Base-by-base conservation (phyloP, 2,113 vertebrate species). In the Capreolus pygargus region DNA sequence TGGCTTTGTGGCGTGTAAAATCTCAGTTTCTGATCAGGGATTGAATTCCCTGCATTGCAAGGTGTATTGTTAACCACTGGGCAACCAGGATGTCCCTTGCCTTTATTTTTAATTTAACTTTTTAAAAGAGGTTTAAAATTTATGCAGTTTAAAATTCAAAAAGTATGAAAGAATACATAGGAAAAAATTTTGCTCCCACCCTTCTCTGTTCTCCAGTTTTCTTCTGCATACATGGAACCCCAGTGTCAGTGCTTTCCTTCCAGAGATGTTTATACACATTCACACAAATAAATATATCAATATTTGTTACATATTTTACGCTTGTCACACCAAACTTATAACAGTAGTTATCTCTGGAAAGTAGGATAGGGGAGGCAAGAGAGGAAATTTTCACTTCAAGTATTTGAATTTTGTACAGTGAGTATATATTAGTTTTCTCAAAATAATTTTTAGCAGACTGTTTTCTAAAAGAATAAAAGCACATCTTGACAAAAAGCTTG, bases 401-500 rank as follows among this genome's bases (percentile, higher is more conserved):
- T 50, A 83, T 95, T 97, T 74, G 64, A 67, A 36, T 47, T 92
- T 92, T 92, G 2, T 92, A 85, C 27, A 95, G 43, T 70, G 30
- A 95, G 12, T 39, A n/a, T 64, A 13, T 89, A 82, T 94, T 92
- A n/a, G 23, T 88, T 70, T 94, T 95, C 58, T 84, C 74, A 90
- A 92, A 95, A 94, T 92, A 91, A 89, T 96, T 94, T 54, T 82
- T 76, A 83, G 88, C 50, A 79, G 36, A 94, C 45, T 19, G 58
- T 87, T 94, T 96, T 96, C 67, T 94, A 54, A 88, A 94, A 92
- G 43, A 82, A 57, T 70, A 79, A 93, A 87, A 95, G 16, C n/a
- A 94, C 2, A 85, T 88, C 25, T 85, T 67, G 90, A 79, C 33
- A 64, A 81, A 95, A 89, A 95, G 36, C 47, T 82, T 19, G 7